Evolutionary conservation across 1,140 invertebrate genomes (phyloP).

Genomic region (Drosophila ananassae): DNA sequence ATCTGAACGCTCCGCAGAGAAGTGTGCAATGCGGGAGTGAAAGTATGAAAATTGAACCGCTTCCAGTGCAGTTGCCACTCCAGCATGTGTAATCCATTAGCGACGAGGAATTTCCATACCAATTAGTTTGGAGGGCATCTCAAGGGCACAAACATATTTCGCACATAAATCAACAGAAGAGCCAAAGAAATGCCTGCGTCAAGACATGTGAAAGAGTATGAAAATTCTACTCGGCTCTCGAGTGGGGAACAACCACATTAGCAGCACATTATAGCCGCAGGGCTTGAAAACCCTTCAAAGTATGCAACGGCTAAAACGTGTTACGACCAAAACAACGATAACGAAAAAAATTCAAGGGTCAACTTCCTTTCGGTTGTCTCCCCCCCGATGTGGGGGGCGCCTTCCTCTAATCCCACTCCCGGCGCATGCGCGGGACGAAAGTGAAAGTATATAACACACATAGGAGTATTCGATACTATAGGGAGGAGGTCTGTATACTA

Average conservation of each 20-base stretch:
- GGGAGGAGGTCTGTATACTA: not conserved
- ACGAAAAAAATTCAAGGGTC: constrained; percentile 3
- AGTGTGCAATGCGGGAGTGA: constrained; percentile 21
- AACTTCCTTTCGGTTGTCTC: constrained; percentile 11
- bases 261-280: constrained; percentile 1
- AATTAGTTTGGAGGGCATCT: constrained; percentile 27
- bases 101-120: constrained; percentile 2
- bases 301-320: constrained; percentile 40
- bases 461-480: constrained; percentile 14
- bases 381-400: not conserved
- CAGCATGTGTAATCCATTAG: constrained; percentile 27
- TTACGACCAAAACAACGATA: constrained; percentile 4
- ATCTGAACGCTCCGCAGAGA: constrained; percentile 1
- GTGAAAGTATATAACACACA: constrained; percentile 65
- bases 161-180: constrained; percentile 10
- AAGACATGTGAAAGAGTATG: not conserved
- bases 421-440: constrained; percentile 65
- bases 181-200: constrained; percentile 3
- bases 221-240: not conserved
- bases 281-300: constrained; percentile 16
- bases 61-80: constrained; percentile 7
- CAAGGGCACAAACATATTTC: constrained; percentile 26
- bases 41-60: constrained; percentile 28
- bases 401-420: not conserved
- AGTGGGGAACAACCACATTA: constrained; percentile 6